Percentiles rank a stretch among this genome's conserved stretches.
Conservation (phyloP, 2,888 invertebrate genomes). For the Mesochorus sp. region DNA sequence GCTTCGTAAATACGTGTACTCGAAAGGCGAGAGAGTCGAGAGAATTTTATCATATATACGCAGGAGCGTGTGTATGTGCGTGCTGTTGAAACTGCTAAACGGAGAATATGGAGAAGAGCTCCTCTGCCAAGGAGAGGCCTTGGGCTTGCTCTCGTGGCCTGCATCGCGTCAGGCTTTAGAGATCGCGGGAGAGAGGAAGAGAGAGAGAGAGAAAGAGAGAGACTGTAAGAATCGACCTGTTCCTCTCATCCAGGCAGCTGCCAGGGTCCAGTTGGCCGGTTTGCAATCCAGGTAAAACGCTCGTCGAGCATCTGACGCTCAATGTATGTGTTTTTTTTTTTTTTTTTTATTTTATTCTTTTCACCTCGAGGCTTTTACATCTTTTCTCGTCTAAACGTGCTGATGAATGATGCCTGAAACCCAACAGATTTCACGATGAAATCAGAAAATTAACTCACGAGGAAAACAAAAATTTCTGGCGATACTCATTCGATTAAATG, state of each 20-base stretch:
- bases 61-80: constrained; percentile 7
- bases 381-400: constrained; percentile 8
- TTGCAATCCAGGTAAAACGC: constrained; percentile 53
- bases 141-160: constrained; percentile 71
- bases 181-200: constrained; percentile 5
- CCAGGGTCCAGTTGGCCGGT: constrained; percentile 32
- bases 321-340: constrained; percentile 29
- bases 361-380: constrained; percentile 22
- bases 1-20: constrained; percentile 23
- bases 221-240: constrained; percentile 53
- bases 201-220: constrained; percentile 12
- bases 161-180: constrained; percentile 66
- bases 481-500: not conserved
- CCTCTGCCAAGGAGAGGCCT: constrained; percentile 37
- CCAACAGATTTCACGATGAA: not conserved
- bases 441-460: not conserved
- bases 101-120: constrained; percentile 67
- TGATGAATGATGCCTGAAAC: not conserved
- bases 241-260: constrained; percentile 42
- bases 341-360: no score
- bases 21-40: constrained; percentile 23
- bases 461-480: not conserved
- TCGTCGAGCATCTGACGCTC: constrained; percentile 56
- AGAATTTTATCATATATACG: not conserved
- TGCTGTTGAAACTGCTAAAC: constrained; percentile 3